Conservation (phyloP, 1,140 invertebrate genomes). For the Drosophila arawakana region DNA sequence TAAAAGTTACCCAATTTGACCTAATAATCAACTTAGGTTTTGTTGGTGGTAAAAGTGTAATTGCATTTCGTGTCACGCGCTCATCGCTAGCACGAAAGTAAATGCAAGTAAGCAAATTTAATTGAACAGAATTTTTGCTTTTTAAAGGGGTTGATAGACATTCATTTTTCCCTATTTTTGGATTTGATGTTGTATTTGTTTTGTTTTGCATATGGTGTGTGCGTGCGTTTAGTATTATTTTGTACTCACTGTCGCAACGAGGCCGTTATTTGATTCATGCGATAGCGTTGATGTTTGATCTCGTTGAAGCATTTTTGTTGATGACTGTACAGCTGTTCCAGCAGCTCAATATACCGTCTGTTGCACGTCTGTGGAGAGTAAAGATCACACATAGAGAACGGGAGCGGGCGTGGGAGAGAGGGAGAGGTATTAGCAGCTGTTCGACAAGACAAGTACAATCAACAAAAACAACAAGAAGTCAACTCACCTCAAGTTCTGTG, state of each 20-base stretch:
- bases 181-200: not conserved
- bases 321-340: conserved; percentile 92
- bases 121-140: conserved; percentile 10
- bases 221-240: not conserved
- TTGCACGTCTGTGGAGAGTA: conserved; percentile 86
- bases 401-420: conserved; percentile 2
- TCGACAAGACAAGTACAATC: conserved; percentile 24
- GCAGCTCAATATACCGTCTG: conserved; percentile 92
- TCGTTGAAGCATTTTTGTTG: conserved; percentile 95
- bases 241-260: conserved; percentile 90
- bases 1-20: no score
- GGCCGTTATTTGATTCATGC: conserved; percentile 92
- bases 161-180: not conserved
- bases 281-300: conserved; percentile 95
- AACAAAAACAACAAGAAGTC: conserved; percentile 1
- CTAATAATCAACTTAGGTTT: no score
- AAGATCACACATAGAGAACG: conserved; percentile 4
- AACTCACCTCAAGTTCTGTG: conserved; percentile 87
- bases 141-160: conserved; percentile 19
- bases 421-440: conserved; percentile 50
- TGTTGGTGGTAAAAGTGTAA: not conserved
- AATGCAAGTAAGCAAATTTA: conserved; percentile 17
- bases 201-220: not conserved
- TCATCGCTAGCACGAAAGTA: conserved; percentile 11
- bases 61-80: conserved; percentile 20